phyloP scores from a whole-genome alignment of 2,888 invertebrate genomes.

The Acrobeloides nanus region DNA sequence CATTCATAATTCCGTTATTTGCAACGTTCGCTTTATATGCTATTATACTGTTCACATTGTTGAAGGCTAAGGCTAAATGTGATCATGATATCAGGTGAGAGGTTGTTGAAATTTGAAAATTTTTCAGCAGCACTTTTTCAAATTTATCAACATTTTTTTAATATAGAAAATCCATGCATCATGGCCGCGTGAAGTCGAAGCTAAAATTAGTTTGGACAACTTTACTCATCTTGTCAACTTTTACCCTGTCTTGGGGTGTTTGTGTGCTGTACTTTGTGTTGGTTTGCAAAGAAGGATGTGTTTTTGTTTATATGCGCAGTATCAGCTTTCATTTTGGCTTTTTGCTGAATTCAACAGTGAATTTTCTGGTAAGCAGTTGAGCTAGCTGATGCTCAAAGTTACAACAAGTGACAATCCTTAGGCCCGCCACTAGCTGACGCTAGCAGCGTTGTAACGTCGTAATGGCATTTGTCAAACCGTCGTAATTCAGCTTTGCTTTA shows the following conservation, averaged over 20 bases:
- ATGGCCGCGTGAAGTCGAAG: conserved; percentile 25
- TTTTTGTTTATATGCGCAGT: conserved; percentile 30
- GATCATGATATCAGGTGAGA: conserved; percentile 23
- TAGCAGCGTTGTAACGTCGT: no score
- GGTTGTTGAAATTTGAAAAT: no score
- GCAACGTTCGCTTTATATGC: conserved; percentile 34
- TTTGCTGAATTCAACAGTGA: conserved; percentile 37
- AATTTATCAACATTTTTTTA: background rate
- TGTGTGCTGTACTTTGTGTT: conserved; percentile 47
- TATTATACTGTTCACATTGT: conserved; percentile 37
- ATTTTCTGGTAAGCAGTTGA: conserved; percentile 34
- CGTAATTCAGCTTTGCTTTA: no score
- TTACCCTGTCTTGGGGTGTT: conserved; percentile 47
- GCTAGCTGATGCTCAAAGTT: conserved; percentile 5
- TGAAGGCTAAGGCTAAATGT: conserved; percentile 47
- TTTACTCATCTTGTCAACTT: conserved; percentile 43
- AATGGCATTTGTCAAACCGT: no score
- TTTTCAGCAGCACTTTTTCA: no score
- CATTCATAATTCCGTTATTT: conserved; percentile 44
- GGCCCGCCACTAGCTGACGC: no score
- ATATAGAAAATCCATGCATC: conserved; percentile 21
- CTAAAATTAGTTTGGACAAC: conserved; percentile 50
- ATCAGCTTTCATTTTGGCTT: conserved; percentile 37
- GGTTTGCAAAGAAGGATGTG: conserved; percentile 43
- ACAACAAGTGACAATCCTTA: no score